phyloP scores from a whole-genome alignment of 2,888 invertebrate species.

The Drosophila mulleri region DNA sequence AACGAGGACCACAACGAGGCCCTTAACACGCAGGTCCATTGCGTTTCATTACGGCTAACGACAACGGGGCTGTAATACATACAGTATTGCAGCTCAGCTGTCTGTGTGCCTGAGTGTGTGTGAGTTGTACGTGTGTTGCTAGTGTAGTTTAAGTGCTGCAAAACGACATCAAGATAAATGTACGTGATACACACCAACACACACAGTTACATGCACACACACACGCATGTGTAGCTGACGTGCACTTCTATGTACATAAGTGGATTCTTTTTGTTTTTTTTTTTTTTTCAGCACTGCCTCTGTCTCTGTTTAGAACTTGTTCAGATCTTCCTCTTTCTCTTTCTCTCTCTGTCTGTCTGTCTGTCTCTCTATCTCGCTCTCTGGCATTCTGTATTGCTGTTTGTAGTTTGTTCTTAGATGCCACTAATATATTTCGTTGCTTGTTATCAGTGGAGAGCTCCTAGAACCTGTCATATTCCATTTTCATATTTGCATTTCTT shows the following conservation, averaged over 20 bases:
- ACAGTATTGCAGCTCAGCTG: conserved; percentile 22
- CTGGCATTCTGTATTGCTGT: conserved; percentile 1
- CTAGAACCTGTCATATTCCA: conserved; percentile 57
- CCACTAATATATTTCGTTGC: conserved; percentile 8
- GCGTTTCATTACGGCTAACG: conserved; percentile 77
- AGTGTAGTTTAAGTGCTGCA: conserved; percentile 77
- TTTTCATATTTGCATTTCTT: conserved; percentile 64
- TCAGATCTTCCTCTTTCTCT: background rate
- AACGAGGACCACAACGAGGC: conserved; percentile 51
- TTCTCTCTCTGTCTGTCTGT: background rate
- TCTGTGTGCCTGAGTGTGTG: background rate
- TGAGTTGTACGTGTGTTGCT: conserved; percentile 47
- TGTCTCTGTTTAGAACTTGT: conserved; percentile 39
- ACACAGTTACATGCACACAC: background rate
- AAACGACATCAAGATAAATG: conserved; percentile 79
- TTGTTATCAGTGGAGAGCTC: conserved; percentile 39
- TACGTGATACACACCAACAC: conserved; percentile 67
- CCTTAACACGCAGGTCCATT: conserved; percentile 71
- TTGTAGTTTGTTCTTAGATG: conserved; percentile 7
- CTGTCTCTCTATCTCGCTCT: background rate
- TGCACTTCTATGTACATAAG: conserved; percentile 68
- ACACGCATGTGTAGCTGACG: conserved; percentile 40
- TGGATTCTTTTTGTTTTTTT: conserved; percentile 69
- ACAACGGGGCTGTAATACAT: conserved; percentile 55
- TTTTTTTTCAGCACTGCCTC: conserved; percentile 53